phyloP scores from a whole-genome alignment of 1,140 invertebrate species.

The Zaprionus tsacasi region DNA sequence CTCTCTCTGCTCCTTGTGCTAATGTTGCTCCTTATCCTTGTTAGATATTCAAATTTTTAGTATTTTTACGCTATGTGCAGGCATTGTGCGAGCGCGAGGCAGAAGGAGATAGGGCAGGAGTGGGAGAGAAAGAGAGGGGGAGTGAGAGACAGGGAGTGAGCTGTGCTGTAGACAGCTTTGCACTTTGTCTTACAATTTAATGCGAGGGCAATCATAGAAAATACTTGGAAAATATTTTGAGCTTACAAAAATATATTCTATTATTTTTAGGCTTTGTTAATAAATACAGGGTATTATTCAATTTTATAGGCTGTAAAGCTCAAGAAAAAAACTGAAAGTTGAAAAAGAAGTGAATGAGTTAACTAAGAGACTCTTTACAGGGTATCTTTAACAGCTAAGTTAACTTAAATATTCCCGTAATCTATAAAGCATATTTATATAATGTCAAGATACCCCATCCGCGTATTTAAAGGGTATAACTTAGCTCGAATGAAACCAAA shows the following conservation, averaged over 20 bases:
- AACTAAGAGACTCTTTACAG: neutral
- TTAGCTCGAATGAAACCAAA: too few species aligned
- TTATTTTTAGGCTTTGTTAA: too few species aligned
- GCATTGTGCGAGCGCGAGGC: neutral
- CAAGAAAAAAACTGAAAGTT: neutral
- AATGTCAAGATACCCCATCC: neutral
- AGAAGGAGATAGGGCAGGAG: too few species aligned
- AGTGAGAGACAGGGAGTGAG: neutral
- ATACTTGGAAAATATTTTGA: neutral
- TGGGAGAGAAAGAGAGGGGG: neutral
- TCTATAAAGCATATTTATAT: neutral
- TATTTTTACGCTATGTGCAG: conserved; percentile 19
- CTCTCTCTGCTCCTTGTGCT: conserved; percentile 3
- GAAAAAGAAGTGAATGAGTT: neutral
- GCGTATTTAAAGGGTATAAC: too few species aligned
- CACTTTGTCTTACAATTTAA: neutral
- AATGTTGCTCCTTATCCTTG: conserved; percentile 61
- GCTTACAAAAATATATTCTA: neutral
- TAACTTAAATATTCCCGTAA: neutral
- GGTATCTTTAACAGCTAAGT: neutral
- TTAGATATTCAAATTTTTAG: conserved; percentile 74
- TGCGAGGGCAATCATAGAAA: conserved; percentile 1
- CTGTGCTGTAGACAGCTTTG: neutral
- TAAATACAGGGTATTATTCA: too few species aligned
- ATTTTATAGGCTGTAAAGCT: too few species aligned